Base-by-base conservation (phyloP, 53 echinoderm and acorn worm species). In the Paracentrotus lividus region DNA sequence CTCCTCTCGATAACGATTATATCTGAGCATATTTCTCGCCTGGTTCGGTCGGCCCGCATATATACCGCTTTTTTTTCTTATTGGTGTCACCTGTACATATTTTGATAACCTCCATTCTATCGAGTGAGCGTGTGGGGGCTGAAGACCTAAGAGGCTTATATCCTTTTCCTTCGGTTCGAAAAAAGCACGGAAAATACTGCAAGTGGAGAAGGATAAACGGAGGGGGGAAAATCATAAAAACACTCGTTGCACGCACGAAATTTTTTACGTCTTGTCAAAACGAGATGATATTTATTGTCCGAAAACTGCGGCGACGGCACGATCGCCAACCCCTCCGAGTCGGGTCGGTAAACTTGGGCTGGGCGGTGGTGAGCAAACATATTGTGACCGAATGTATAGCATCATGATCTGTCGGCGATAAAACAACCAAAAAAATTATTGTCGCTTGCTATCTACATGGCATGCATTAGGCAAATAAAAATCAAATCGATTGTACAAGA, bases 251-350 rank as follows among this genome's bases (percentile, higher is more conserved):
- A 86, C 47, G 86, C 34, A 47, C 55, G 56, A 86, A 56, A 55
- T 55, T 86, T n/a, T 36, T 32, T 56, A 56, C 86, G 55, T 86
- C 86, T 89, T 89, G 42, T 89, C 65, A 58, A 89, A 87, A 33
- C 87, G 26, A 24, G 59, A 21, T 26, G 61, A 45, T 89, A 64
- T 86, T 86, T 86, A 86, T 64, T 64, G 44, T 89, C 60, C 42
- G 24, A 89, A 88, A 89, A 89, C 89, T 89, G 65, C 89, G 89
- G 89, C 43, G n/a, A 89, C 89, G 89, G 89, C 89, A 89, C 89
- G 89, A 12, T 60, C 43, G 16, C 24, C 44, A 43, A 12, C 66
- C 47, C 89, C 60, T 64, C 54, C 40, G 89, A 89, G 60, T 45
- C 26, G 89, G 89, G 56, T 89, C 26, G 89, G 89, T 58, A 89